Percentiles rank a stretch among this genome's conserved stretches.
Evolutionary conservation across 37 sponge, comb jelly and placozoan genomes (phyloP).

Genomic region (Dysidea cf. avara): DNA sequence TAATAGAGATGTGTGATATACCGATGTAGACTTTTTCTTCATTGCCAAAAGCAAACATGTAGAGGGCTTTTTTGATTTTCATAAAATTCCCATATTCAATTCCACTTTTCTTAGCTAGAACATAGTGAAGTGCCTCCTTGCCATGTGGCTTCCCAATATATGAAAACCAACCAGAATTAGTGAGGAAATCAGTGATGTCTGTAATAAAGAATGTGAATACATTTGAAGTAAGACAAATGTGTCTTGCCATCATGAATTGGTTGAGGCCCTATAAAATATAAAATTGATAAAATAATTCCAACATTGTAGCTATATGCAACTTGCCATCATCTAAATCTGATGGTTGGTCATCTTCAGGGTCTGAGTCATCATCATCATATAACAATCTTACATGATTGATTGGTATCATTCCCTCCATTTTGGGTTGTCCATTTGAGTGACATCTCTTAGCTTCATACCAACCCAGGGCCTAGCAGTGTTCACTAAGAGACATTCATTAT

Average conservation of each 20-base stretch:
- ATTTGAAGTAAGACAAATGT: background rate
- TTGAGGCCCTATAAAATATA: too few species aligned
- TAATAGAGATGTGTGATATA: background rate
- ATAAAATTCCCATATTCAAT: conserved; percentile 33
- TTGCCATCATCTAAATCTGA: background rate
- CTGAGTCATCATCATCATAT: conserved; percentile 54
- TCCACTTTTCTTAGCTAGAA: conserved; percentile 56
- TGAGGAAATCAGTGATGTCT: conserved; percentile 67
- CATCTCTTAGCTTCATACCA: too few species aligned
- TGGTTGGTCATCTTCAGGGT: background rate
- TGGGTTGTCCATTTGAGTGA: too few species aligned
- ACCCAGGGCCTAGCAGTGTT: conserved; percentile 49
- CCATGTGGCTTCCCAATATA: conserved; percentile 51
- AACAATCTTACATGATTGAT: conserved; percentile 71
- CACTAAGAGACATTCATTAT: background rate
- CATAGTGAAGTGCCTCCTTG: too few species aligned
- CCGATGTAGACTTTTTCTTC: too few species aligned
- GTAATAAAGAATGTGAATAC: background rate
- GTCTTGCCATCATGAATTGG: too few species aligned
- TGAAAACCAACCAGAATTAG: conserved; percentile 73
- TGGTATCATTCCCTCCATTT: too few species aligned
- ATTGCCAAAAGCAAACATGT: too few species aligned
- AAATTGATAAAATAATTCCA: too few species aligned
- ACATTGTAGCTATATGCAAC: too few species aligned
- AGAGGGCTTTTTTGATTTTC: conserved; percentile 38